Evolutionary conservation across 2,113 vertebrate species (phyloP).

Genomic region (Osmerus mordax): DNA sequence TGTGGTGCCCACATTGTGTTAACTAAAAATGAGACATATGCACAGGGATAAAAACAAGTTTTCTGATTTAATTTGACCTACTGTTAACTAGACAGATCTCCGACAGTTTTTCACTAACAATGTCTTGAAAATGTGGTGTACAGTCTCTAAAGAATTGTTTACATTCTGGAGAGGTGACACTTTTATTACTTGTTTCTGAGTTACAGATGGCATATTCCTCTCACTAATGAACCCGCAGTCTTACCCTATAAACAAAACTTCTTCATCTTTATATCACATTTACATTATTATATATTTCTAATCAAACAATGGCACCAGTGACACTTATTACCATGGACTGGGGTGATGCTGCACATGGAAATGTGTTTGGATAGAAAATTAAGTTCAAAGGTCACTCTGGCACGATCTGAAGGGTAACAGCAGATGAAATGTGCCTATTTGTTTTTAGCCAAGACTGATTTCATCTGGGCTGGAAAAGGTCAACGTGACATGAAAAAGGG

Average conservation of each 20-base stretch:
- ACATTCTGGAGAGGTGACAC: no score
- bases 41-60: no score
- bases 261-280: slow-evolving; percentile 21
- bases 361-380: slow-evolving; percentile 84
- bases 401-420: slow-evolving; percentile 78
- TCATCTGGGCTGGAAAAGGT: slow-evolving; percentile 86
- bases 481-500: slow-evolving; percentile 82
- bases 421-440: slow-evolving; percentile 90
- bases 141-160: no score
- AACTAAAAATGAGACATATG: no score
- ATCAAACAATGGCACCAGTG: slow-evolving; percentile 64
- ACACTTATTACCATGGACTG: slow-evolving; percentile 71
- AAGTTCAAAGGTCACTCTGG: slow-evolving; percentile 81
- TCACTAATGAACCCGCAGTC: background rate
- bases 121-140: no score
- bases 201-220: background rate
- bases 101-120: no score
- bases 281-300: slow-evolving; percentile 75
- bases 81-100: no score
- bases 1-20: no score
- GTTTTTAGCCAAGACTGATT: slow-evolving; percentile 87
- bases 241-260: background rate
- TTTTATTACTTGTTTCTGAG: background rate
- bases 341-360: slow-evolving; percentile 80
- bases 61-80: no score